These are phyloP conservation scores for Linyphia triangularis DNA, from an alignment of 2,888 invertebrate species.

Conservation along the genomic window DNA sequence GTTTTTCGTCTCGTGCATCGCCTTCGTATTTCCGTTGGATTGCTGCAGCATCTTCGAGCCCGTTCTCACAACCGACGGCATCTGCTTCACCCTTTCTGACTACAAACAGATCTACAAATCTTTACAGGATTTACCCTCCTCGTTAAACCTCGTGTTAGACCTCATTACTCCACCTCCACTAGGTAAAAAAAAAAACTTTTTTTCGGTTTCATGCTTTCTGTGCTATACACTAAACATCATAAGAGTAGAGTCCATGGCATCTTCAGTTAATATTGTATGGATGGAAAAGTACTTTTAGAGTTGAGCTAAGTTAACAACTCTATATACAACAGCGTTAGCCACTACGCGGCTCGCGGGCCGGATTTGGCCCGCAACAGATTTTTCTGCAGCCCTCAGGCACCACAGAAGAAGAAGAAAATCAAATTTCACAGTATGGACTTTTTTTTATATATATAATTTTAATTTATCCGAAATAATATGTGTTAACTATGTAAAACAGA, in stretches of 20 bases:
- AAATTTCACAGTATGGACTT: too few species aligned
- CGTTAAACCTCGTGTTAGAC: not conserved
- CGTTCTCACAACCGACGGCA: not conserved
- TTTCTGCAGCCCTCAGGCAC: too few species aligned
- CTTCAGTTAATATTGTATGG: not conserved
- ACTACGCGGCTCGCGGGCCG: too few species aligned
- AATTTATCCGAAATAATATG: too few species aligned
- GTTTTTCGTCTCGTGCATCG: conserved; percentile 18
- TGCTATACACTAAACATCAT: not conserved
- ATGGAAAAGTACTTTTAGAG: not conserved
- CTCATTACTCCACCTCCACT: not conserved
- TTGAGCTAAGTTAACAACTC: not conserved
- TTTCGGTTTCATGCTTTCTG: not conserved
- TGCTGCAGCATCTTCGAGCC: conserved; percentile 25
- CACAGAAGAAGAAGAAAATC: too few species aligned
- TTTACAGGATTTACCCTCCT: not conserved
- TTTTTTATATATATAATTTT: too few species aligned
- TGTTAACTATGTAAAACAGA: too few species aligned
- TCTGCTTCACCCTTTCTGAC: not conserved
- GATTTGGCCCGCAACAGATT: too few species aligned
- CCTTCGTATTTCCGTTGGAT: not conserved
- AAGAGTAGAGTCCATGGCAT: not conserved
- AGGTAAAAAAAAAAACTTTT: not conserved
- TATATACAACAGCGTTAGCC: too few species aligned
- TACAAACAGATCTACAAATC: not conserved